A percentile compares a stretch with the other conserved stretches of the same genome.
Evolutionary conservation across 2,113 vertebrate genomes (phyloP).

Genomic region (Tachysurus vachellii): DNA sequence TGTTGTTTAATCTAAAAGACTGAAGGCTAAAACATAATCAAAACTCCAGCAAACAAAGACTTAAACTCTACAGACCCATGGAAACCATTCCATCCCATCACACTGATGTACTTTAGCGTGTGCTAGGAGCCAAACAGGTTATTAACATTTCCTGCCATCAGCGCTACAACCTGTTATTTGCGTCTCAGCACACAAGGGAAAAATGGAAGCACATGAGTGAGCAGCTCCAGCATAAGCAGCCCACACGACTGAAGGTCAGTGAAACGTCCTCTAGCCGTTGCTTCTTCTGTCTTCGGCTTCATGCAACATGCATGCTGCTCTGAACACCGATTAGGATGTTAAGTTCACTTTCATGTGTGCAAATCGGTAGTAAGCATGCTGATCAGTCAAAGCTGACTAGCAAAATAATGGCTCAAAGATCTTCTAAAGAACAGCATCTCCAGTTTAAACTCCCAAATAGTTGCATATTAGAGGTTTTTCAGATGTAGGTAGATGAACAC

Average conservation of each 20-base stretch:
- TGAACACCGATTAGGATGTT: constrained; percentile 67
- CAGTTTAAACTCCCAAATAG: constrained; percentile 2
- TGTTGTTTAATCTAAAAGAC: background rate
- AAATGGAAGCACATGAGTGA: constrained; percentile 55
- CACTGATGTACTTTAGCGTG: constrained; percentile 42
- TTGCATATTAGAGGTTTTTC: constrained; percentile 2
- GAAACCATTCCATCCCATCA: constrained; percentile 54
- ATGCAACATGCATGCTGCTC: constrained; percentile 59
- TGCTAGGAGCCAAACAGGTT: constrained; percentile 57
- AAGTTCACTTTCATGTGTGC: constrained; percentile 61
- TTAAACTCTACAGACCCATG: constrained; percentile 46
- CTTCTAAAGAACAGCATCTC: background rate
- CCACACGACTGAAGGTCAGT: constrained; percentile 72
- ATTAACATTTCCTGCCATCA: constrained; percentile 59
- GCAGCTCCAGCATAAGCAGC: constrained; percentile 54
- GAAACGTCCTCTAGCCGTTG: constrained; percentile 58
- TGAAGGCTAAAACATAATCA: constrained; percentile 26
- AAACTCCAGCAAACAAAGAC: constrained; percentile 48
- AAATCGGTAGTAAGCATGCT: constrained; percentile 51
- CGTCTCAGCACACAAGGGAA: constrained; percentile 42
- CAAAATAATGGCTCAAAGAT: constrained; percentile 13
- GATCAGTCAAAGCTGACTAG: constrained; percentile 46
- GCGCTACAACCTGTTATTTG: constrained; percentile 49
- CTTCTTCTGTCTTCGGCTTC: constrained; percentile 28
- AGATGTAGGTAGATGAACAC: background rate